Evolutionary conservation across 2,797 vertebrate genomes (phyloP).

Genomic region (Erpetoichthys calabaricus): DNA sequence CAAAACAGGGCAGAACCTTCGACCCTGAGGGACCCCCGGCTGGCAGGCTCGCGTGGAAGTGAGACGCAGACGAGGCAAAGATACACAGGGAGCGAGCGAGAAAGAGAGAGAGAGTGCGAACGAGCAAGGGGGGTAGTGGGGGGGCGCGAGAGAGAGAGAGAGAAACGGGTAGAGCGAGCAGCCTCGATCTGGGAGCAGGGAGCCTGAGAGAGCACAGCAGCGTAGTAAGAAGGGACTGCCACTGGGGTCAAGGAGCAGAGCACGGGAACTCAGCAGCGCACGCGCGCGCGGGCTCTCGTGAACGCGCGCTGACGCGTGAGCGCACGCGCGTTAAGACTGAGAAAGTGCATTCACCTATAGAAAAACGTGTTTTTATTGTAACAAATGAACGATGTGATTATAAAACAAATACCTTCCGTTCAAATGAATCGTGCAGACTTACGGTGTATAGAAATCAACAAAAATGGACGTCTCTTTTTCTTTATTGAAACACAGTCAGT

Average conservation of each 20-base stretch:
- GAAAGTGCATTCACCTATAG: neutral
- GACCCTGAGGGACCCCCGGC: constrained; percentile 72
- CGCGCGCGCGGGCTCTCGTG: constrained; percentile 6
- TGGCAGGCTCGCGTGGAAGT: constrained; percentile 33
- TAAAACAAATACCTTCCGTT: no score
- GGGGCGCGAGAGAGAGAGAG: constrained; percentile 41
- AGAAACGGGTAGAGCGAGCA: constrained; percentile 22
- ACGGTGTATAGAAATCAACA: no score
- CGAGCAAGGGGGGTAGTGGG: constrained; percentile 40
- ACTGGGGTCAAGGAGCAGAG: constrained; percentile 64
- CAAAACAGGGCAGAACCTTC: constrained; percentile 77
- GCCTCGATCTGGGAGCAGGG: constrained; percentile 16
- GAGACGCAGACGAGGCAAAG: constrained; percentile 37
- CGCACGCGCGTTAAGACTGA: neutral
- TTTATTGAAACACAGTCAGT: no score
- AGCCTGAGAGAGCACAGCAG: constrained; percentile 37
- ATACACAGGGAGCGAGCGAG: constrained; percentile 40
- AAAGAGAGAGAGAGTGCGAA: constrained; percentile 26
- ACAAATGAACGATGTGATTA: no score
- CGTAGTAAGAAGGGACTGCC: constrained; percentile 68
- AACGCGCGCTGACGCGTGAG: constrained; percentile 17
- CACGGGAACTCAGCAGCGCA: constrained; percentile 42
- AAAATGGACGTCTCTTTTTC: no score
- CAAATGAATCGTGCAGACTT: no score
- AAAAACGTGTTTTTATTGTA: no score